Percentiles rank a stretch among this genome's conserved stretches.
Conservation (phyloP, 2,888 invertebrate species). For the Dinocampus coccinellae region DNA sequence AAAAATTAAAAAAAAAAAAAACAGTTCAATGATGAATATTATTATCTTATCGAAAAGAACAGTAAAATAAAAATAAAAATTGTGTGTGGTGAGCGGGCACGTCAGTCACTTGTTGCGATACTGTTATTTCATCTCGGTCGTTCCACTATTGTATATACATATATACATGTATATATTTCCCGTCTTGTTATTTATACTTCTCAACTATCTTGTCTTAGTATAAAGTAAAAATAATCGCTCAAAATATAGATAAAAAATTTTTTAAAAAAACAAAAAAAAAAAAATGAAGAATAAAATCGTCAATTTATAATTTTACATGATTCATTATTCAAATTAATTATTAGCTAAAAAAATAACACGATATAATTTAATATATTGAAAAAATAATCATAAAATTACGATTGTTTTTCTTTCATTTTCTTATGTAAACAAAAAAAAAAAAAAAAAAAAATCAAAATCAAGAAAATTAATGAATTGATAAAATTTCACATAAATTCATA, state of each 20-base stretch:
- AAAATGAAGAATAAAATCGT: no score
- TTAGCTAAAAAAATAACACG: no score
- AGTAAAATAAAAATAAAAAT: slow-evolving; percentile 49
- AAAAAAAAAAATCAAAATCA: no score
- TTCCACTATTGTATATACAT: slow-evolving; percentile 9
- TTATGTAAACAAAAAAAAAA: no score
- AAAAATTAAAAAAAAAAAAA: background rate
- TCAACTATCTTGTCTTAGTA: background rate
- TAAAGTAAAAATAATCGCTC: background rate
- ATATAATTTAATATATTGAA: no score
- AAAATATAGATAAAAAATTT: background rate
- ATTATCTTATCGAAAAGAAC: slow-evolving; percentile 10
- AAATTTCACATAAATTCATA: no score
- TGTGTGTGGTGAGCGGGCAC: slow-evolving; percentile 60
- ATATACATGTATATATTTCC: background rate
- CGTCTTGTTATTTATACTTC: background rate
- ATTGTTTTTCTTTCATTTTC: no score
- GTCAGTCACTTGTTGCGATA: slow-evolving; percentile 65
- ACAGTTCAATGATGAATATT: slow-evolving; percentile 11
- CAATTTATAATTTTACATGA: no score
- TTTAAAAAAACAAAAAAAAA: no score
- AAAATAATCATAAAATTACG: no score
- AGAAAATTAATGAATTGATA: no score
- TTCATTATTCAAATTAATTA: no score
- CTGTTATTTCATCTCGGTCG: slow-evolving; percentile 64